A percentile compares a stretch with the other conserved stretches of the same genome.
Evolutionary conservation across 1,140 invertebrate genomes (phyloP).

Genomic region (Eupristina koningsbergeri): DNA sequence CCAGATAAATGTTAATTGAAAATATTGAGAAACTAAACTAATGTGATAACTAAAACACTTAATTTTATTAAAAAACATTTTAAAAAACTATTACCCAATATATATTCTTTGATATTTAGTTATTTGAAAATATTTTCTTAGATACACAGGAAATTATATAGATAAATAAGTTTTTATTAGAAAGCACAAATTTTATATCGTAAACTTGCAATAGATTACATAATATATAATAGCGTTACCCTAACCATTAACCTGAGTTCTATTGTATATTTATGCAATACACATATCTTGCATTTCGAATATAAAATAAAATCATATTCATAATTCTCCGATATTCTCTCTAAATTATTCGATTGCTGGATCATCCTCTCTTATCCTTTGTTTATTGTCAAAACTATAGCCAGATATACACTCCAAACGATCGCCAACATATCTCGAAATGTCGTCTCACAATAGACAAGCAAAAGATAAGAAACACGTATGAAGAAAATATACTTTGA

Average conservation of each 20-base stretch:
- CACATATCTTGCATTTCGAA: not conserved
- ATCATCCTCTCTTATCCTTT: constrained; percentile 11
- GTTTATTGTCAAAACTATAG: not conserved
- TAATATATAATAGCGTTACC: constrained; percentile 1
- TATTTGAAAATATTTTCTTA: too few relatives aligned
- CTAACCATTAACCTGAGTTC: not conserved
- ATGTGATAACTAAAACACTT: too few relatives aligned
- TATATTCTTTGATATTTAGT: too few relatives aligned
- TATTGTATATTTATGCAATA: not conserved
- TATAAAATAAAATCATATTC: constrained; percentile 3
- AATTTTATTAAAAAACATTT: too few relatives aligned
- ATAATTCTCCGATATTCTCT: constrained; percentile 39
- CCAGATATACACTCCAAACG: constrained; percentile 27
- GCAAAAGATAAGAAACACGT: not conserved
- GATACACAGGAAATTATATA: too few relatives aligned
- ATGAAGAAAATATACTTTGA: constrained; percentile 4
- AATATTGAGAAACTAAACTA: too few relatives aligned
- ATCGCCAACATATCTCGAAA: constrained; percentile 24
- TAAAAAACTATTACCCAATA: too few relatives aligned
- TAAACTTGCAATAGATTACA: too few relatives aligned
- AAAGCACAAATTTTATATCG: too few relatives aligned
- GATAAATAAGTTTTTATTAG: too few relatives aligned
- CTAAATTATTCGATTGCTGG: constrained; percentile 32
- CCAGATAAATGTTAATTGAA: too few relatives aligned
- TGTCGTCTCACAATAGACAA: constrained; percentile 20